Evolutionary conservation across 2,113 vertebrate genomes (phyloP).

Genomic region (Cromileptes altivelis): DNA sequence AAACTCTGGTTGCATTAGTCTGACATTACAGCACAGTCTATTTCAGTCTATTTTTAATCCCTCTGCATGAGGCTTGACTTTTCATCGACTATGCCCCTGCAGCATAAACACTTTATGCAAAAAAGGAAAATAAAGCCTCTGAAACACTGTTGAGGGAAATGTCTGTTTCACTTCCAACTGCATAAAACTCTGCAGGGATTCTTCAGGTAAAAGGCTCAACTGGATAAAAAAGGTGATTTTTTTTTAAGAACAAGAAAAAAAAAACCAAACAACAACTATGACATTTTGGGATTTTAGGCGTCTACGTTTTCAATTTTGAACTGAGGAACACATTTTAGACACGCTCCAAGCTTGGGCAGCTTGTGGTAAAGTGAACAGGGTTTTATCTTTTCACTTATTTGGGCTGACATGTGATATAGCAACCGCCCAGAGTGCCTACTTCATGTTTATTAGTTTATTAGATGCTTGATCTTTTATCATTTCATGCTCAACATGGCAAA

Average conservation of each 20-base stretch:
- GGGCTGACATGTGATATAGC: background rate
- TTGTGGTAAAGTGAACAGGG: slow-evolving; percentile 1
- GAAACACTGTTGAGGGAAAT: slow-evolving; percentile 20
- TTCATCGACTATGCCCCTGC: slow-evolving; percentile 46
- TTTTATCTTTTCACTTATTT: background rate
- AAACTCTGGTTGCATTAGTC: background rate
- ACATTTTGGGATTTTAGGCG: slow-evolving; percentile 32
- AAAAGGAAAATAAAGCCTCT: background rate
- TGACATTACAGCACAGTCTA: slow-evolving; percentile 33
- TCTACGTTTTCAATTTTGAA: background rate
- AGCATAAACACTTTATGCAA: slow-evolving; percentile 38
- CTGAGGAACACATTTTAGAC: background rate
- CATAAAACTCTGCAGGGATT: background rate
- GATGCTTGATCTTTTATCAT: slow-evolving; percentile 19
- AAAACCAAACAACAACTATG: slow-evolving; percentile 4
- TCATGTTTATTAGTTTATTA: slow-evolving; percentile 29
- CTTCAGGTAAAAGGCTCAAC: slow-evolving; percentile 15
- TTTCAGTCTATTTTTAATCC: slow-evolving; percentile 43
- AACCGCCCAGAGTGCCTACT: background rate
- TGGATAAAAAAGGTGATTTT: slow-evolving; percentile 12
- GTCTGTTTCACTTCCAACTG: slow-evolving; percentile 16
- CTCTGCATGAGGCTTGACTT: slow-evolving; percentile 40
- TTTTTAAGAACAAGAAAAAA: background rate
- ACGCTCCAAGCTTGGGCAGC: background rate
- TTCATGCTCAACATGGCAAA: slow-evolving; percentile 17